Base-by-base conservation (phyloP, 2,113 vertebrate genomes). In the Paedocypris sp. region DNA sequence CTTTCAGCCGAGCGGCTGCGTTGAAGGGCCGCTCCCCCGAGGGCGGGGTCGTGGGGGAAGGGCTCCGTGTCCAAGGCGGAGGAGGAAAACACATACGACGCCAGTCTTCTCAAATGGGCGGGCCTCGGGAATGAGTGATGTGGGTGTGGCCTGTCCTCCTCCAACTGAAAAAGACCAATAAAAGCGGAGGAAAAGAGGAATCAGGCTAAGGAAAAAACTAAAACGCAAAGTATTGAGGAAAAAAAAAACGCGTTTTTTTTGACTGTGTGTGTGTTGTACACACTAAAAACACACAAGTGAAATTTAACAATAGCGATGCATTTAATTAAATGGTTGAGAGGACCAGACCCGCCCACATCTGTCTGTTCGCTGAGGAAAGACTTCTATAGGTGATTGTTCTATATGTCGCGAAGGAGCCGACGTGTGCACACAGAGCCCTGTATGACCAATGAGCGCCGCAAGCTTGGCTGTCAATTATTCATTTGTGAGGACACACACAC, bases 1-100 rank as follows among this genome's bases (percentile, higher is more conserved):
- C 94, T 98, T 88, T 98, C 94, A n/a, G 94, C 94, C 4, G 94
- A 98, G 84, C 94, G 92, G 87, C 94, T 98, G 84, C 94, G 89
- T 88, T 98, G 94, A 87, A 98, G 92, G 87, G 97, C 93, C 86
- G 90, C 85, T 31, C 57, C 62, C 80, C 84, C 81, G 73, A 86
- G 81, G 67, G 85, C 76, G 57, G 62, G 66, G 43, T 72, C 73
- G 66, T 95, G 92, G 63, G 95, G 94, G 73, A 95, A 95, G 75
- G 90, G 90, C 86, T 98, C 95, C 62, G 92, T 94, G 86, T 98
- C 95, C 89, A 97, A 84, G 71, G 93, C 92, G 81, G 92, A 90
- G 83, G 95, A 98, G 85, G 94, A 97, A 90, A 98, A 98, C 82
- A 98, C 91, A 81, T 94, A 98, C 87, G 94, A 98, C 77, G 95